phyloP scores from a whole-genome alignment of 2,113 vertebrate genomes.

The Pangasianodon gigas region DNA sequence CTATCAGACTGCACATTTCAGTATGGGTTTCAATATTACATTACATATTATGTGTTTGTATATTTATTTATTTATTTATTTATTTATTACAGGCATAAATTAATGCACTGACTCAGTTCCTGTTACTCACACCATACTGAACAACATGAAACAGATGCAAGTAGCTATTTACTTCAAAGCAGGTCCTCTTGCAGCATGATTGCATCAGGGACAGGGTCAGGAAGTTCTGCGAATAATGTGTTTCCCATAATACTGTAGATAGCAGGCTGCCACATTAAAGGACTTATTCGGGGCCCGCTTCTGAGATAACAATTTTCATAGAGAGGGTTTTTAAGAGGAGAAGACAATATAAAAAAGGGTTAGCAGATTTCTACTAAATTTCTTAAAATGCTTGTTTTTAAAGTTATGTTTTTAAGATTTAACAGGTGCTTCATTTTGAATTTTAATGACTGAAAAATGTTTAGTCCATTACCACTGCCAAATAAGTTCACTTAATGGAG shows the following conservation, averaged over 20 bases:
- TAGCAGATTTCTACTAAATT: neutral
- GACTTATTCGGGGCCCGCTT: neutral
- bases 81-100: neutral
- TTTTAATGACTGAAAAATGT: too few species aligned
- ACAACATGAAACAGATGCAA: neutral
- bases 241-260: neutral
- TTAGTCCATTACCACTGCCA: too few species aligned
- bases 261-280: neutral
- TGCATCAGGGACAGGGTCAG: neutral
- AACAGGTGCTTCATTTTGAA: neutral
- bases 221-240: neutral
- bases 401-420: neutral
- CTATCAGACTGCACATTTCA: neutral
- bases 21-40: neutral
- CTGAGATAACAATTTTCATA: neutral
- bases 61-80: neutral
- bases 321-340: neutral
- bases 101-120: neutral
- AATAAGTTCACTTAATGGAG: too few species aligned
- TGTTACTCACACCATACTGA: neutral
- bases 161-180: neutral
- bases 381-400: neutral
- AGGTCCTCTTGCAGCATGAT: neutral
- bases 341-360: neutral
- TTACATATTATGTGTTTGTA: neutral